These are phyloP conservation scores for Invenusta paracnida DNA, from an alignment of 2,888 invertebrate species.

Conservation along the genomic window DNA sequence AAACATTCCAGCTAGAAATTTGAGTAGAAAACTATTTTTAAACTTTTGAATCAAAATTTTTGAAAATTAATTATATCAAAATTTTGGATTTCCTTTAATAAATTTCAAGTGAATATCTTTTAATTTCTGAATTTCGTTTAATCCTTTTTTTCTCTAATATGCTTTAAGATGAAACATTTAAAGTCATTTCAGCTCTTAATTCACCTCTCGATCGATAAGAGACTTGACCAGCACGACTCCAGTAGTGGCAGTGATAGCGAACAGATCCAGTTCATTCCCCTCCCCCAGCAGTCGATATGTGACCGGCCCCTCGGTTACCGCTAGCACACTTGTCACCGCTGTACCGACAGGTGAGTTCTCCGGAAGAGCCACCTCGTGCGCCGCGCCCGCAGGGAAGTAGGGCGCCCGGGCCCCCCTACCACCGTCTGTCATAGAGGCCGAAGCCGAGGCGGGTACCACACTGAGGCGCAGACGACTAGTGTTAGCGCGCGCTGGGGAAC, in stretches of 20 bases:
- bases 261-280: neutral
- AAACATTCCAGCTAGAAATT: too few species aligned
- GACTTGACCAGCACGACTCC: neutral
- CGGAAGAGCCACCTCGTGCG: neutral
- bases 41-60: too few species aligned
- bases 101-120: too few species aligned
- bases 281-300: neutral
- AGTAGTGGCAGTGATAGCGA: neutral
- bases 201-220: neutral
- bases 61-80: too few species aligned
- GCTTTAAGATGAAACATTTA: too few species aligned
- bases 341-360: neutral
- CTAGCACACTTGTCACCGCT: neutral
- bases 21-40: too few species aligned
- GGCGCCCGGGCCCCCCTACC: neutral
- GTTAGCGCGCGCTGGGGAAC: neutral
- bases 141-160: too few species aligned
- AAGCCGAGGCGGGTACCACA: neutral
- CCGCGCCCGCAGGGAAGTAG: neutral
- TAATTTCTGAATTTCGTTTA: too few species aligned
- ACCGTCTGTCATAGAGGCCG: too few species aligned
- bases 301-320: neutral
- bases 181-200: too few species aligned
- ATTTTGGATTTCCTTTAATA: too few species aligned
- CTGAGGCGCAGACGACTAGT: neutral